phyloP scores from a whole-genome alignment of 2,113 vertebrate genomes.

The Thymallus thymallus region DNA sequence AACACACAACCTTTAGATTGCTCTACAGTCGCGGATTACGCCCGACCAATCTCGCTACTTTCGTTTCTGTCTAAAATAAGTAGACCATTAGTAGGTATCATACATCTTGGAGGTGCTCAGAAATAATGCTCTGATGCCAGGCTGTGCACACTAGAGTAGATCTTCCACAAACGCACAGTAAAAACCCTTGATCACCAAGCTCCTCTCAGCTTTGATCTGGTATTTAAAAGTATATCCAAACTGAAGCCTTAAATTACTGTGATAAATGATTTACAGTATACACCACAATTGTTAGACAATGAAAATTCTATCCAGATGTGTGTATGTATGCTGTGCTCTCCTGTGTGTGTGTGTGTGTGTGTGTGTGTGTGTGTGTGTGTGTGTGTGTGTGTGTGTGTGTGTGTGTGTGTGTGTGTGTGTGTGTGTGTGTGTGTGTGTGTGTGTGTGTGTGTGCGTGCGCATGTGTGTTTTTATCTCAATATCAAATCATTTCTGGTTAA shows the following conservation, averaged over 20 bases:
- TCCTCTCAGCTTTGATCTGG: constrained; percentile 35
- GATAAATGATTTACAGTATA: constrained; percentile 65
- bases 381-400: background rate
- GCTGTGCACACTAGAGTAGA: no score
- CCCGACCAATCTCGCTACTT: no score
- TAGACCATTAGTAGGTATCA: no score
- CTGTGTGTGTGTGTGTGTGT: constrained; percentile 23
- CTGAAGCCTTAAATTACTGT: constrained; percentile 53
- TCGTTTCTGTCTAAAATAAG: no score
- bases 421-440: constrained; percentile 5
- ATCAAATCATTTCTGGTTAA: no score
- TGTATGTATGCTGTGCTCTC: constrained; percentile 6
- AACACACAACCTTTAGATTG: no score
- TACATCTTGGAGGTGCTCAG: no score
- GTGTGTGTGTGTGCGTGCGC: background rate
- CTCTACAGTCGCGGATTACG: no score
- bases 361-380: constrained; percentile 14
- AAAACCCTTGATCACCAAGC: background rate
- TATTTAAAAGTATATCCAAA: constrained; percentile 49
- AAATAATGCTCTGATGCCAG: no score
- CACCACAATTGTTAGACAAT: constrained; percentile 46
- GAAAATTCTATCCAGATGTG: constrained; percentile 69
- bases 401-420: background rate
- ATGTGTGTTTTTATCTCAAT: background rate
- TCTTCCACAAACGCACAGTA: background rate